phyloP scores from a whole-genome alignment of 2,888 invertebrate genomes.

The Harpalus rufipes region DNA sequence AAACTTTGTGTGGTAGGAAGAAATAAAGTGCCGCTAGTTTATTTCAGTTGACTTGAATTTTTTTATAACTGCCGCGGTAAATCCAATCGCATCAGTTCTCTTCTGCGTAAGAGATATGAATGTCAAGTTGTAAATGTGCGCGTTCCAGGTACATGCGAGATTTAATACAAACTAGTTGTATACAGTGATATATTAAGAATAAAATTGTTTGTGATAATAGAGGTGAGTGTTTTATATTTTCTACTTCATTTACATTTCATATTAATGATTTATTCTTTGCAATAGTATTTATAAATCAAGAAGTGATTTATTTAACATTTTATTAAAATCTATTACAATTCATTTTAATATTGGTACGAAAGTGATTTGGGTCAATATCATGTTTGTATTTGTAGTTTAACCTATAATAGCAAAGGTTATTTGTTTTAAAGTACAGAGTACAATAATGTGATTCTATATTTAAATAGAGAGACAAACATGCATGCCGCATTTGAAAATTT shows the following conservation, averaged over 20 bases:
- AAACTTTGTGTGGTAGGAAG: not conserved
- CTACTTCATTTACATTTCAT: not conserved
- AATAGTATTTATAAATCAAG: too few species aligned
- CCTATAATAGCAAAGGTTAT: conserved; percentile 6
- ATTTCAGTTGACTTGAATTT: conserved; percentile 13
- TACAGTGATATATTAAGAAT: not conserved
- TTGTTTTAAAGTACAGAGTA: conserved; percentile 36
- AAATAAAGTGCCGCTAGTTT: not conserved
- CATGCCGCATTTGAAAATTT: not conserved
- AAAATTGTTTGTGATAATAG: not conserved
- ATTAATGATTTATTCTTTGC: too few species aligned
- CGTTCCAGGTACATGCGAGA: not conserved
- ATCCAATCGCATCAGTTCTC: not conserved
- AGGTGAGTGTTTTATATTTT: not conserved
- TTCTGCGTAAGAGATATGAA: not conserved
- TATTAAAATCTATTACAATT: not conserved
- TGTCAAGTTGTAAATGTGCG: conserved; percentile 1
- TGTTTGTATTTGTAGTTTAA: conserved; percentile 29
- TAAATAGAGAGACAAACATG: conserved; percentile 18
- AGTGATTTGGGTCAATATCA: not conserved
- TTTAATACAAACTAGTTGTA: not conserved
- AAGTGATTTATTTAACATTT: too few species aligned
- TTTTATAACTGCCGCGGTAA: conserved; percentile 18
- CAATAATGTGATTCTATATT: conserved; percentile 39
- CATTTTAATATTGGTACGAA: not conserved